Percentiles rank a stretch among this genome's conserved stretches.
Evolutionary conservation across 2,113 vertebrate species (phyloP).

Genomic region (Psettodes erumei): DNA sequence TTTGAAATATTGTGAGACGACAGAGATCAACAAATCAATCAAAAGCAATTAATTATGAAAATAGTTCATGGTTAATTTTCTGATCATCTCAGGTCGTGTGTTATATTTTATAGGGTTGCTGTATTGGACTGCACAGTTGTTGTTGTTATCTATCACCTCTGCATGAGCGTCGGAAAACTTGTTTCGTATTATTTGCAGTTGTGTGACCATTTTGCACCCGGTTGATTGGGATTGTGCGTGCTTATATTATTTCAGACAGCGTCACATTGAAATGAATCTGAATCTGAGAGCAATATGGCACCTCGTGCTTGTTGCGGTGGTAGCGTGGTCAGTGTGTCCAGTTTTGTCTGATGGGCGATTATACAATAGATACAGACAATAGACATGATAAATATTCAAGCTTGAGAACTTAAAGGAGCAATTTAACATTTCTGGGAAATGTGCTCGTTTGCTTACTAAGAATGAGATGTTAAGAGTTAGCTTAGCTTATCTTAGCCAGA

Average conservation of each 20-base stretch:
- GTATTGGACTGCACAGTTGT: neutral
- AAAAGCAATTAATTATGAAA: no score
- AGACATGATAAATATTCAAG: slow-evolving; percentile 48
- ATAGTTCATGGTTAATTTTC: neutral
- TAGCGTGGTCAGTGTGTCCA: slow-evolving; percentile 6
- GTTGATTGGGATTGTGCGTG: no score
- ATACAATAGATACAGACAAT: neutral
- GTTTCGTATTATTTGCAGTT: neutral
- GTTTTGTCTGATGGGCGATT: neutral
- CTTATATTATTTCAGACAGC: slow-evolving; percentile 15
- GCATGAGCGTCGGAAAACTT: neutral
- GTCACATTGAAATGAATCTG: neutral
- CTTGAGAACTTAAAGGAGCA: slow-evolving; percentile 23
- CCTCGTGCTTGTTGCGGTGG: slow-evolving; percentile 33
- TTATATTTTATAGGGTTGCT: neutral
- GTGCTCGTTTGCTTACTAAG: neutral
- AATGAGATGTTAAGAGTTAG: no score
- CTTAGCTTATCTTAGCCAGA: no score
- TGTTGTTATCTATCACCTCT: neutral
- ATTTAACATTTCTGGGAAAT: neutral
- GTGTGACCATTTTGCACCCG: no score
- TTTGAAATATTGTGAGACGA: no score
- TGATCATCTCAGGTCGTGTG: neutral
- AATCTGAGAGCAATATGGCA: slow-evolving; percentile 64
- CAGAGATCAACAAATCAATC: no score